Evolutionary conservation across 2,888 invertebrate species (phyloP), one percentile per base, ranked within the genome.

Genomic region (Malthinus seriepunctatus): DNA sequence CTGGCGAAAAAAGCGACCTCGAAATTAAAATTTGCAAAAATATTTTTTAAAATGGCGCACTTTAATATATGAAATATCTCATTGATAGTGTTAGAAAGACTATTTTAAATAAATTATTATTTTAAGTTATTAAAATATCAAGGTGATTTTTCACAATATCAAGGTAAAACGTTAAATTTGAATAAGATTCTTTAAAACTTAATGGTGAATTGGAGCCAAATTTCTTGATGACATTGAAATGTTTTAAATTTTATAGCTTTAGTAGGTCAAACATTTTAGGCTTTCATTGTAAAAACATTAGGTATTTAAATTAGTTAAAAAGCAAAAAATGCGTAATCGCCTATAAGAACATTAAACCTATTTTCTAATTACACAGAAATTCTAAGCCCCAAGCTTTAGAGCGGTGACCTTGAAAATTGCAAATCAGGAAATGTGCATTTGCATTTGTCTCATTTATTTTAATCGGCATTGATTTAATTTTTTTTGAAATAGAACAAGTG

Each of bases 391-490:
- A 65, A 70, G 73, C 71, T 72, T 74, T 74, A 73, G 74, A 75
- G 64, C 69, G 74, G 71, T 64, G 73, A 67, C 77, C 76, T 77
- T 76, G 72, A 67, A 65, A 68, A 69, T 63, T 71, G 73, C 62
- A 65, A 73, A 75, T 72, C 69, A 72, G 76, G 76, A 76, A 76
- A 73, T 56, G 34, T 47, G 35, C 57, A 47, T 23, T 33, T 51
- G 48, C 38, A 56, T 57, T 51, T 58, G 32, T 54, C 54, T 52
- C 57, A 49, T 53, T 52, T 38, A 34, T 54, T 35, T 37, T 23
- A 54, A 32, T 48, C 33, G 49, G 48, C 3, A 23, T 23, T 5
- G 2, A 23, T 23, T 23, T 23, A 23, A 23, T 2, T 3, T 23
- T 23, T 23, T 23, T 23, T 23, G 5, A 23, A 3, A 23, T 23